phyloP scores from a whole-genome alignment of 2,113 vertebrate species.

The Pollachius pollachius region DNA sequence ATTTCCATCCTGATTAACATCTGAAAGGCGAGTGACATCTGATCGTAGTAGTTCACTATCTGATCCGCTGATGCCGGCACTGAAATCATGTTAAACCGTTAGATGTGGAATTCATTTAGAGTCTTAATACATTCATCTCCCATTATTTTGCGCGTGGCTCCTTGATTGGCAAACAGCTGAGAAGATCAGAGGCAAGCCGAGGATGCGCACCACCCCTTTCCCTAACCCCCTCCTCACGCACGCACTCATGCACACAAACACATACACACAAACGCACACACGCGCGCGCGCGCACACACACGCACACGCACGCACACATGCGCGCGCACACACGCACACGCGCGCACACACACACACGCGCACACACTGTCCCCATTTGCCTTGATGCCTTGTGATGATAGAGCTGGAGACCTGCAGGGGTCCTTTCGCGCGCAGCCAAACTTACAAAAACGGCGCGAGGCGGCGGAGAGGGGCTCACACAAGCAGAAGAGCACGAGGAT shows the following conservation, averaged over 20 bases:
- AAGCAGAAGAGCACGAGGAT: constrained; percentile 43
- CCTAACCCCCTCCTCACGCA: constrained; percentile 14
- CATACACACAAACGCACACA: no score
- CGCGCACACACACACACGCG: background rate
- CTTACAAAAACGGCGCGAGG: constrained; percentile 80
- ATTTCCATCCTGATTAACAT: no score
- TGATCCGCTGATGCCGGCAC: no score
- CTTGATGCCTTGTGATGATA: constrained; percentile 84
- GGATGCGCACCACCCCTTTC: constrained; percentile 46
- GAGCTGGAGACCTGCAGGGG: constrained; percentile 81
- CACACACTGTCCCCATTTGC: constrained; percentile 63
- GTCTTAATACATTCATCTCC: constrained; percentile 3
- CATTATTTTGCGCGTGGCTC: background rate
- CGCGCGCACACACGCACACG: background rate
- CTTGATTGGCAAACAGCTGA: constrained; percentile 44
- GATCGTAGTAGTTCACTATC: no score
- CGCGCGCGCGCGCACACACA: background rate
- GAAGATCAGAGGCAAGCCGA: constrained; percentile 30
- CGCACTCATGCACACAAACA: background rate
- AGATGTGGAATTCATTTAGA: constrained; percentile 11
- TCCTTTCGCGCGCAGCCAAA: constrained; percentile 65
- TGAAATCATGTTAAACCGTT: no score
- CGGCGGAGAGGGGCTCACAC: constrained; percentile 53
- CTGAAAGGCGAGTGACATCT: no score
- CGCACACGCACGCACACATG: no score